Evolutionary conservation across 1,140 invertebrate species (phyloP), one percentile per base, ranked within the genome.

Genomic region (Drosophila mayri): DNA sequence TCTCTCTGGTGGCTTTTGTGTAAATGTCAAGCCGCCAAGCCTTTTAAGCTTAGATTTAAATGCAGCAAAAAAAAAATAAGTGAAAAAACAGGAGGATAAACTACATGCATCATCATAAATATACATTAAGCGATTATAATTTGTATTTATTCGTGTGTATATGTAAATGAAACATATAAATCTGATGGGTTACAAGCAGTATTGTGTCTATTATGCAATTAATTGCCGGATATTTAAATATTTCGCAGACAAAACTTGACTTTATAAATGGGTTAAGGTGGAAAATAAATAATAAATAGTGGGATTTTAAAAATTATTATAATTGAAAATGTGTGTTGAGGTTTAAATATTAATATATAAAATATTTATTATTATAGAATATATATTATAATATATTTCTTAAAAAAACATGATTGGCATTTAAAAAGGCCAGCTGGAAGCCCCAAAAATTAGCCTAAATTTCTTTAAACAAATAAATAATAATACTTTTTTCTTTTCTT

Each of bases 61-160:
- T 18, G 22, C 9, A 11, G 18, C 46, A 16, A 28, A 47, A 57
- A 67, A 63, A 8, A 43, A 14, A 55, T 3, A 22, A 22, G 22
- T 22, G 22, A 37, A 35, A 18, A 55, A 32, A 37, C n/a, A 38
- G 10, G 4, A 4, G 22, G 37, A 55, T n/a, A 54, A 22, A 14
- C 14, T 57, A 28, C 18, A 46, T 46, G 18, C 37, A 43, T 66
- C 68, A 35, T 41, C 62, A 76, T 79, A 79, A 79, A 79, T 79
- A 81, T 76, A 63, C 46, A 65, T 54, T 72, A 82, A 77, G 47
- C 73, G 72, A 78, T 81, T 81, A 71, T 65, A 44, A 60, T 79
- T 79, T 60, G 40, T 50, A 55, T 65, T 58, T 58, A 65, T 62
- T 28, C 37, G 12, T 28, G 16, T 18, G 28, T 37, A 14, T 47